Percentiles rank a stretch among this genome's conserved stretches.
Conservation (phyloP, 2,888 invertebrate genomes). For the Muscina levida region DNA sequence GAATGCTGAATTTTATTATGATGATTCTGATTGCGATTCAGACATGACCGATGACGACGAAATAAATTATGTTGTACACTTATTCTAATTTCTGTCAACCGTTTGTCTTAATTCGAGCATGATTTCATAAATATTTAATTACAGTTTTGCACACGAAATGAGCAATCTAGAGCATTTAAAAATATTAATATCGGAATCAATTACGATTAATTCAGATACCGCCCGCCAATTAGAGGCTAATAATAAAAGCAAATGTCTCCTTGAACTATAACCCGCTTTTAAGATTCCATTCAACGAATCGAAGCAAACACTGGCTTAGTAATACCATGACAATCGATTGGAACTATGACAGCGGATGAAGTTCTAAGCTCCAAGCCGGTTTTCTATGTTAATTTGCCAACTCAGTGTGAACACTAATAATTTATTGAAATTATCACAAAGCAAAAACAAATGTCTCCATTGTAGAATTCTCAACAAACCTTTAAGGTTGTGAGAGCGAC, state of each 20-base stretch:
- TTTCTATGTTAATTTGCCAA: slow-evolving; percentile 44
- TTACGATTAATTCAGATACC: slow-evolving; percentile 22
- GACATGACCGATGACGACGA: background rate
- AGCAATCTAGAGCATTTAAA: slow-evolving; percentile 1
- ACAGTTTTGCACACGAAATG: slow-evolving; percentile 4
- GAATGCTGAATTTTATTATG: too few species aligned
- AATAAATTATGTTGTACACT: background rate
- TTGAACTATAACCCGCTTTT: slow-evolving; percentile 29
- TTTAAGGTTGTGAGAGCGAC: background rate
- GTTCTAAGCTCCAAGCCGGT: slow-evolving; percentile 41
- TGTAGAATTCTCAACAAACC: slow-evolving; percentile 3
- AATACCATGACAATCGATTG: background rate
- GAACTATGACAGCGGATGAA: slow-evolving; percentile 8
- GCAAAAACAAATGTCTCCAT: slow-evolving; percentile 20
- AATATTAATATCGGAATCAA: slow-evolving; percentile 27
- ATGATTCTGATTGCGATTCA: background rate
- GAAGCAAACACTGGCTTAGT: too few species aligned
- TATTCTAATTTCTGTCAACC: slow-evolving; percentile 37
- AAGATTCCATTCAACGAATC: background rate
- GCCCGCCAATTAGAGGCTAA: background rate
- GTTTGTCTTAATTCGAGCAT: slow-evolving; percentile 47
- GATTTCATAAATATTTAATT: slow-evolving; percentile 56
- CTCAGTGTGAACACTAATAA: slow-evolving; percentile 26
- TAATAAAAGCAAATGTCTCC: slow-evolving; percentile 12
- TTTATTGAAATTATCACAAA: slow-evolving; percentile 26